Evolutionary conservation across 2,113 vertebrate species (phyloP).

Genomic region (Morone saxatilis): DNA sequence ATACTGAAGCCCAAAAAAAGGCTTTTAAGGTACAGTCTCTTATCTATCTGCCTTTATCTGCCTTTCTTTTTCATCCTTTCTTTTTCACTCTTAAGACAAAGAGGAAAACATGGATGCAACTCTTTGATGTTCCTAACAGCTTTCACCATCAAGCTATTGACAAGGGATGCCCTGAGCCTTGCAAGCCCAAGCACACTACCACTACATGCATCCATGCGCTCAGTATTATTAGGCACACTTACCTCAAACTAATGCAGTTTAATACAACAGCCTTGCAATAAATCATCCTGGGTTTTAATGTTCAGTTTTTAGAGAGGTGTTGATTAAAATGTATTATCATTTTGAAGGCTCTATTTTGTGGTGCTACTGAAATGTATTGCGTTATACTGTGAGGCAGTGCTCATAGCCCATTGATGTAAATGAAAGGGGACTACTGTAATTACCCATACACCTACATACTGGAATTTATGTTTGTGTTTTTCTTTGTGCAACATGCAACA

Average conservation of each 20-base stretch:
- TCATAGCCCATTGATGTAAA: too few relatives aligned
- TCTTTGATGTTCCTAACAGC: slow-evolving; percentile 66
- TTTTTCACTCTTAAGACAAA: slow-evolving; percentile 46
- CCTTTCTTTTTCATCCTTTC: slow-evolving; percentile 30
- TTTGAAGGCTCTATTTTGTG: background rate
- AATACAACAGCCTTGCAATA: background rate
- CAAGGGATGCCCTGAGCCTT: slow-evolving; percentile 21
- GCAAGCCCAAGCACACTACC: rapidly evolving
- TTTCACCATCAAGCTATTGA: slow-evolving; percentile 60
- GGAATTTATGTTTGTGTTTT: background rate
- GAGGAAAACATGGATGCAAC: slow-evolving; percentile 33
- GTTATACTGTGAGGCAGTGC: background rate
- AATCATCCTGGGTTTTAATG: background rate
- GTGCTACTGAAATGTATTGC: background rate
- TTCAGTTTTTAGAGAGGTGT: background rate
- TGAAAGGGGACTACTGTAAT: too few relatives aligned
- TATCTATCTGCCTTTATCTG: slow-evolving; percentile 49
- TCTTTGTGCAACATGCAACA: background rate
- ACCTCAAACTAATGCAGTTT: background rate
- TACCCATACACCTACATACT: too few relatives aligned
- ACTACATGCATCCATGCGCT: background rate
- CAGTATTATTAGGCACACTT: background rate
- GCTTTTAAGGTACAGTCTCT: slow-evolving; percentile 65
- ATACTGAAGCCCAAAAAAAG: slow-evolving; percentile 57
- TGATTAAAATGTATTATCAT: background rate